Evolutionary conservation across 2,888 invertebrate genomes (phyloP).

Genomic region (Cheilosia impressa): DNA sequence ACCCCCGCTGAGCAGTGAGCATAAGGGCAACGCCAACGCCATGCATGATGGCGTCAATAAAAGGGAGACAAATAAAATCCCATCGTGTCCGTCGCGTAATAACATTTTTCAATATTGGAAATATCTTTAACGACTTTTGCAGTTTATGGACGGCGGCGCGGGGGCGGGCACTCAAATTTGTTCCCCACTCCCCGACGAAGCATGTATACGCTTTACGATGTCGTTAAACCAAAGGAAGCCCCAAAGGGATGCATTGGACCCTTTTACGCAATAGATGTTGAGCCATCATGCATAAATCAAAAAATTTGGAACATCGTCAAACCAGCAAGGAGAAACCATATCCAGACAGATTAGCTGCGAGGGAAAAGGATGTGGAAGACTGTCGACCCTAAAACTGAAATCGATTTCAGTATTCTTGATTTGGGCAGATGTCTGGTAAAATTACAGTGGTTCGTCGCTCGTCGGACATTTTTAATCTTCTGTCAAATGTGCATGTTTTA

Average conservation of each 20-base stretch:
- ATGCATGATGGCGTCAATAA: background rate
- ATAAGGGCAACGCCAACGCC: background rate
- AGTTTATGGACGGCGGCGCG: slow-evolving; percentile 13
- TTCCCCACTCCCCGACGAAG: background rate
- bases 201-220: slow-evolving; percentile 45
- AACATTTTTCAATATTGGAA: slow-evolving; percentile 27
- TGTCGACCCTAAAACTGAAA: slow-evolving; percentile 17
- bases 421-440: slow-evolving; percentile 43
- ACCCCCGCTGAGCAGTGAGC: slow-evolving; percentile 6
- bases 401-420: slow-evolving; percentile 48
- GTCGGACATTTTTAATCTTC: slow-evolving; percentile 44
- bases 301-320: slow-evolving; percentile 28
- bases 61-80: background rate
- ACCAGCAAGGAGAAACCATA: slow-evolving; percentile 8
- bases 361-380: background rate
- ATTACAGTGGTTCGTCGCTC: slow-evolving; percentile 33
- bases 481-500: slow-evolving; percentile 19
- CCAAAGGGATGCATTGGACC: slow-evolving; percentile 31
- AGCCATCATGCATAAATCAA: slow-evolving; percentile 38
- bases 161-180: slow-evolving; percentile 9
- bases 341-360: slow-evolving; percentile 37
- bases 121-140: slow-evolving; percentile 46
- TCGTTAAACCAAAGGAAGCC: slow-evolving; percentile 39
- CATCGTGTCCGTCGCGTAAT: slow-evolving; percentile 18
- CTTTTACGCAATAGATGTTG: slow-evolving; percentile 34